Percentiles rank a stretch among this genome's conserved stretches.
These are phyloP conservation scores for Lacerta bilineata DNA, from an alignment of 2,797 vertebrate genomes.

Conservation along the genomic window DNA sequence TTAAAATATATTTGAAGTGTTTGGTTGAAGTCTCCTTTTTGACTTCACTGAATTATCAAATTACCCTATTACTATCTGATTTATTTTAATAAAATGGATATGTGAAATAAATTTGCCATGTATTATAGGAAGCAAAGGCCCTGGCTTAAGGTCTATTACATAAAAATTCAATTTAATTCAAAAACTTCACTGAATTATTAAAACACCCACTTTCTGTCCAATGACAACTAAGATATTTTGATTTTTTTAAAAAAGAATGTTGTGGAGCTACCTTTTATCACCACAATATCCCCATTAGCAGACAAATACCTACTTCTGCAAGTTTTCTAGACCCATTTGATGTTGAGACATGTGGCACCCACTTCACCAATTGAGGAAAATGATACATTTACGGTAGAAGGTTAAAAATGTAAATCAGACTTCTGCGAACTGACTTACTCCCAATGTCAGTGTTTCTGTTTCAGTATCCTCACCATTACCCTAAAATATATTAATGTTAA, in stretches of 20 bases:
- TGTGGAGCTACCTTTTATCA: not conserved
- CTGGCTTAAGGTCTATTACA: not conserved
- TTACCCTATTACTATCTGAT: constrained; percentile 23
- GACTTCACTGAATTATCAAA: constrained; percentile 11
- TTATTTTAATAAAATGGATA: constrained; percentile 28
- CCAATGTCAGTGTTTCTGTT: not conserved
- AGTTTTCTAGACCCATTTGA: not conserved
- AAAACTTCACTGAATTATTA: not conserved
- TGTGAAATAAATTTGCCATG: constrained; percentile 17
- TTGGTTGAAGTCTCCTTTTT: not conserved
- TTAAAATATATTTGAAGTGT: constrained; percentile 3
- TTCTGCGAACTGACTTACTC: not conserved
- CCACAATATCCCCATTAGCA: no score
- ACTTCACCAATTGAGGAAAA: not conserved
- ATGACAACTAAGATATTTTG: not conserved
- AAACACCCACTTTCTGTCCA: not conserved
- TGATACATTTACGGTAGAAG: not conserved
- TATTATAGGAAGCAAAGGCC: constrained; percentile 18
- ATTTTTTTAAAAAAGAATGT: not conserved
- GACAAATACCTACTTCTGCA: not conserved
- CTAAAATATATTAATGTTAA: not conserved
- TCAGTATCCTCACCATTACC: not conserved
- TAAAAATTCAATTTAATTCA: constrained; percentile 14
- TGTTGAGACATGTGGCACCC: not conserved
- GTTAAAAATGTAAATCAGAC: not conserved